These are phyloP conservation scores for Patella pellucida DNA, from an alignment of 2,888 invertebrate species.

Conservation along the genomic window DNA sequence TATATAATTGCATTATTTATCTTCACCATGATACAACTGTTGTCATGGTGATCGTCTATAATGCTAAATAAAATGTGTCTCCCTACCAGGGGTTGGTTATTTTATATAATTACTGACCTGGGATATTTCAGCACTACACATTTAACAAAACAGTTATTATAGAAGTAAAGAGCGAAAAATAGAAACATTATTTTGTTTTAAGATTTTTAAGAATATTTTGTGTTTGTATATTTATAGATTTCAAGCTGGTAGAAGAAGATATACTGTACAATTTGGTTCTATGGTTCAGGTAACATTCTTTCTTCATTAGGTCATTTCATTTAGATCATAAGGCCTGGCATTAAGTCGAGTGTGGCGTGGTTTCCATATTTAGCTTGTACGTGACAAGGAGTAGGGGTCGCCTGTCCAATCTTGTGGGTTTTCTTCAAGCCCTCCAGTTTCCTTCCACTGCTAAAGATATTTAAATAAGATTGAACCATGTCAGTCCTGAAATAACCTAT, in stretches of 20 bases:
- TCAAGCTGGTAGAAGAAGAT: conserved; percentile 81
- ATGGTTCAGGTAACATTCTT: conserved; percentile 80
- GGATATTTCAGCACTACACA: background rate
- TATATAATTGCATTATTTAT: background rate
- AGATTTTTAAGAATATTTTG: background rate
- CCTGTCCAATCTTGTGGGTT: too few relatives aligned
- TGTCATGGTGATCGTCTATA: conserved; percentile 11
- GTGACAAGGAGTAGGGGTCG: too few relatives aligned
- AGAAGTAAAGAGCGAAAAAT: background rate
- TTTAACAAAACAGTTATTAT: too few relatives aligned
- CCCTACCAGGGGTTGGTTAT: background rate
- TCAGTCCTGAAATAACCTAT: too few relatives aligned
- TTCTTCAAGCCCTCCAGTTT: too few relatives aligned
- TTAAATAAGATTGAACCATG: too few relatives aligned
- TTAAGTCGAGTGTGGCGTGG: too few relatives aligned
- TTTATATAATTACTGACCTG: conserved; percentile 1
- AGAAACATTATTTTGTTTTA: background rate
- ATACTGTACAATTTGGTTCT: conserved; percentile 82
- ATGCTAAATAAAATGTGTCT: background rate
- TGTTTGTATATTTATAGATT: conserved; percentile 73
- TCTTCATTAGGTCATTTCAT: background rate
- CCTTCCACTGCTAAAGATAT: too few relatives aligned
- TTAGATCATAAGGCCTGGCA: too few relatives aligned
- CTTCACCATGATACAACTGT: background rate
- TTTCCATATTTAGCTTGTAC: too few relatives aligned